Evolutionary conservation across 1,140 invertebrate species (phyloP), one percentile per base, ranked within the genome.

Genomic region (Sinonovacula constricta): DNA sequence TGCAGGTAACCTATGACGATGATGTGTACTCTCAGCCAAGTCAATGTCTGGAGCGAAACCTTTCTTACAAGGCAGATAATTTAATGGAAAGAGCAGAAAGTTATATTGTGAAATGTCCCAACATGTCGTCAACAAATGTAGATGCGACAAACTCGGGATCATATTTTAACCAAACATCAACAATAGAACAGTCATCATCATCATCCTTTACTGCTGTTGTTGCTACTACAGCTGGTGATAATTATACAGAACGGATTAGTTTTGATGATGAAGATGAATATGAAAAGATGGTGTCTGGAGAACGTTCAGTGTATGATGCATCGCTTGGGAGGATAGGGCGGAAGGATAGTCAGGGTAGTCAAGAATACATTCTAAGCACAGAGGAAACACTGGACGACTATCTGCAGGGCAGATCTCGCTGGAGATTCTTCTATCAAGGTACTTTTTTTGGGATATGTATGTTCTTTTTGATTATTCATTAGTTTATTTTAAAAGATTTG

Each of bases 381-480:
- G 62, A 78, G 36, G 57, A 68, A 26, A 51, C 26, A 24, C 57
- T 56, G 5, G 65, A 30, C 0, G 75, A 78, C 26, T 78, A 53
- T 63, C 51, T 78, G 22, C 30, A 69, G 15, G 75, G 75, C 28
- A 75, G 70, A 54, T 80, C 79, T 22, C 79, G 67, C 60, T 24
- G 74, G 12, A 78, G 69, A 63, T 83, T 81, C 45, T 78, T 81
- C 12, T 84, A 76, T 51, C 68, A 82, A 63, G 77, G 82, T 82
- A 71, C 70, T 66, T 67, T n/a, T n/a, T n/a, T n/a, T n/a, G n/a
- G n/a, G n/a, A n/a, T n/a, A n/a, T n/a, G n/a, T n/a, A n/a, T n/a
- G n/a, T n/a, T n/a, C n/a, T n/a, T n/a, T n/a, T n/a, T n/a, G n/a
- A n/a, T n/a, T n/a, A n/a, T n/a, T n/a, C n/a, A n/a, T n/a, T n/a